Percentiles rank a stretch among this genome's conserved stretches.
Evolutionary conservation across 2,888 invertebrate genomes (phyloP).

Genomic region (Mycogona germanica): DNA sequence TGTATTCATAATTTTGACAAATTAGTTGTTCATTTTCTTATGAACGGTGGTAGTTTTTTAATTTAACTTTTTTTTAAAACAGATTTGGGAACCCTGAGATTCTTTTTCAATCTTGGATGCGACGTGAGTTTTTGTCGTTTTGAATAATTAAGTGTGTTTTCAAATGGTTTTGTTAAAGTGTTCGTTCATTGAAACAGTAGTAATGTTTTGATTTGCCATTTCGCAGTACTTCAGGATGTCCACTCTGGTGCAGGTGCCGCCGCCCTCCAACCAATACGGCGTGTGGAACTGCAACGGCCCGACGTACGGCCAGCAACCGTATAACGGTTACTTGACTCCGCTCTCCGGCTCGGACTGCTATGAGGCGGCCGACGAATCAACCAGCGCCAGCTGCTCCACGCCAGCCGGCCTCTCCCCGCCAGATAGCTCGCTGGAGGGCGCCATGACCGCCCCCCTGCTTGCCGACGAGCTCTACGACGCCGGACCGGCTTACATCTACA

Average conservation of each 20-base stretch:
- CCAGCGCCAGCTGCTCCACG: not conserved
- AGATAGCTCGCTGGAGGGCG: not conserved
- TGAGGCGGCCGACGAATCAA: not conserved
- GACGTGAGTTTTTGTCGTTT: slow-evolving; percentile 15
- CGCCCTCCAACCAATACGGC: slow-evolving; percentile 11
- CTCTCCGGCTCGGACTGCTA: slow-evolving; percentile 3
- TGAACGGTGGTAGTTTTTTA: not conserved
- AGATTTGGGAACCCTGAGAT: slow-evolving; percentile 19
- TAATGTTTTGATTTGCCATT: not conserved
- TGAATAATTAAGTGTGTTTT: too few relatives aligned
- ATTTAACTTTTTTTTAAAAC: not conserved
- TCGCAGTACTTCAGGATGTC: slow-evolving; percentile 19
- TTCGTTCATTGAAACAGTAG: not conserved
- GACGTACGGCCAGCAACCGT: slow-evolving; percentile 15
- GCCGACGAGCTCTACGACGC: slow-evolving; percentile 9
- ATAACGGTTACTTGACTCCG: slow-evolving; percentile 12
- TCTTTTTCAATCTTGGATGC: slow-evolving; percentile 19
- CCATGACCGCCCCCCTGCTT: not conserved
- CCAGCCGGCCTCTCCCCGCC: not conserved
- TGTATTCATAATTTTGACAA: not conserved
- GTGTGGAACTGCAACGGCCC: too few relatives aligned
- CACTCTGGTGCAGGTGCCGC: slow-evolving; percentile 7
- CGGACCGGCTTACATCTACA: slow-evolving; percentile 9
- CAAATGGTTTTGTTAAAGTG: not conserved
- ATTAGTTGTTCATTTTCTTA: not conserved